These are phyloP conservation scores for Linyphia triangularis DNA, from an alignment of 2,888 invertebrate species.

Conservation along the genomic window DNA sequence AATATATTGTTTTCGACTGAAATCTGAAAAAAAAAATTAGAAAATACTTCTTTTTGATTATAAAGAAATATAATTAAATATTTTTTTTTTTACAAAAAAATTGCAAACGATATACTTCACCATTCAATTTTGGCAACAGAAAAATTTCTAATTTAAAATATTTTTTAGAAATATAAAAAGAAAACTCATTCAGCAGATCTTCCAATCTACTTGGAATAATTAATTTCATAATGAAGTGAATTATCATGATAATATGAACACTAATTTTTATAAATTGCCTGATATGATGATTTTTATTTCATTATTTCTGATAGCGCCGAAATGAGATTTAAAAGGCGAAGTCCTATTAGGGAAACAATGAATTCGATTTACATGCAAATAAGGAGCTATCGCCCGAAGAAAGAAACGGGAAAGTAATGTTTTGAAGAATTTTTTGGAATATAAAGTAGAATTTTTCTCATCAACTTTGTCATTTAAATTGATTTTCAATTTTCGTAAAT, in stretches of 20 bases:
- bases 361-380: constrained; percentile 60
- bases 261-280: constrained; percentile 59
- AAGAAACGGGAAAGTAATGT: constrained; percentile 4
- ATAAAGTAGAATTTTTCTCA: constrained; percentile 20
- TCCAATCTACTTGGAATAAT: constrained; percentile 46
- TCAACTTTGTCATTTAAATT: constrained; percentile 32
- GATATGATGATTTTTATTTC: constrained; percentile 46
- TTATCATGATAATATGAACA: constrained; percentile 55
- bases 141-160: constrained; percentile 31
- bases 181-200: constrained; percentile 16
- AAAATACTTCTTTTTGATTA: background rate
- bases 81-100: constrained; percentile 36
- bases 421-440: constrained; percentile 12
- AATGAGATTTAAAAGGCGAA: constrained; percentile 26
- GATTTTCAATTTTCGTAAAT: constrained; percentile 14
- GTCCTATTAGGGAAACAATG: constrained; percentile 40
- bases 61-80: constrained; percentile 34
- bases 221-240: constrained; percentile 63
- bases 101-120: constrained; percentile 27
- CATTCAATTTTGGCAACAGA: background rate
- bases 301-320: constrained; percentile 45
- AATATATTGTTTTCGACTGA: background rate
- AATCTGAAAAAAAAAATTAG: background rate
- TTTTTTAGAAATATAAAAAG: constrained; percentile 6
- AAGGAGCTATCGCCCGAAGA: constrained; percentile 5